These are phyloP conservation scores for Muricea muricata DNA, from an alignment of 92 coral and sea anemone genomes.

Conservation along the genomic window DNA sequence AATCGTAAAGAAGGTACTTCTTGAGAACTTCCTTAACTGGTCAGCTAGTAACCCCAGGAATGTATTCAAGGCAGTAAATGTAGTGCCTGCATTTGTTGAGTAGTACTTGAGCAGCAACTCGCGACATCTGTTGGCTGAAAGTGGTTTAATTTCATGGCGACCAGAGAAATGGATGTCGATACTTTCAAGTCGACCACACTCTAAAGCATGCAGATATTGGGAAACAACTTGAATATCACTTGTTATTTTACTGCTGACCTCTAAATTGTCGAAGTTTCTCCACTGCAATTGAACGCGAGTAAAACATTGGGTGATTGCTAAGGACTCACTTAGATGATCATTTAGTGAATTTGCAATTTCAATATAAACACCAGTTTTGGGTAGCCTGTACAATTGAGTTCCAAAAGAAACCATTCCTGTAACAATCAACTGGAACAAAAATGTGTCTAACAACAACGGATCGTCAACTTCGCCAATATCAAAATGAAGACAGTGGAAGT, in stretches of 20 bases:
- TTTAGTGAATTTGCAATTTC: constrained; percentile 82
- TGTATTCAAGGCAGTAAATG: constrained; percentile 70
- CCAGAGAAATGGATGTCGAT: constrained; percentile 55
- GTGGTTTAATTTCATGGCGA: constrained; percentile 41
- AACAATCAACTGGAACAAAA: constrained; percentile 77
- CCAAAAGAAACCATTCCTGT: constrained; percentile 84
- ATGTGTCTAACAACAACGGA: constrained; percentile 72
- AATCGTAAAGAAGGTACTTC: constrained; percentile 75
- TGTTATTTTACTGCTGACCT: constrained; percentile 70
- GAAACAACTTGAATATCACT: constrained; percentile 80
- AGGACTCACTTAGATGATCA: constrained; percentile 71
- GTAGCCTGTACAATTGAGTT: constrained; percentile 71
- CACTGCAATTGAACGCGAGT: constrained; percentile 51
- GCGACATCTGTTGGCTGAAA: constrained; percentile 59
- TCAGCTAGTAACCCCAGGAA: constrained; percentile 76
- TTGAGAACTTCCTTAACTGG: constrained; percentile 76
- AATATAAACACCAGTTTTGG: constrained; percentile 61
- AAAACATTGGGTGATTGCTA: constrained; percentile 71
- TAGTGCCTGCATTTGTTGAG: constrained; percentile 57
- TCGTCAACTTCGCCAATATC: constrained; percentile 81
- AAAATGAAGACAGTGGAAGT: constrained; percentile 68
- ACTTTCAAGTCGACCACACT: constrained; percentile 57
- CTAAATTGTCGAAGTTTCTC: constrained; percentile 54
- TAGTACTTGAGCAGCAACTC: constrained; percentile 62
- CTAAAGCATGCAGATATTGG: constrained; percentile 75